Evolutionary conservation across 92 coral and sea anemone genomes (phyloP).

Genomic region (Porites cylindrica): DNA sequence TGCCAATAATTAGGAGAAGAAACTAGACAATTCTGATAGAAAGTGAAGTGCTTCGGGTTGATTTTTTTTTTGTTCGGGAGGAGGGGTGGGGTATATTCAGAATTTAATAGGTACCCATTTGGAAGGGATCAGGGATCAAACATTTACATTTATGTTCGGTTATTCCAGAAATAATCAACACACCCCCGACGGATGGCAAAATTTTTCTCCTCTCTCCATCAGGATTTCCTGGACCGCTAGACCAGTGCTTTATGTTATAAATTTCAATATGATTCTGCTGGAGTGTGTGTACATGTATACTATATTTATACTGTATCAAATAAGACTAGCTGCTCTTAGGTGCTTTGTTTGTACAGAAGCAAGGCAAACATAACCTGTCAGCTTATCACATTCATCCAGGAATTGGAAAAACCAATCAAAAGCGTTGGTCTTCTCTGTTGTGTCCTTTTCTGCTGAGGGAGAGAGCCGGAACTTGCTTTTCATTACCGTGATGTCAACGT

Average conservation of each 20-base stretch:
- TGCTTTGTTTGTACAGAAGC: neutral
- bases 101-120: neutral
- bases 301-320: neutral
- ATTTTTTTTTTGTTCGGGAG: neutral
- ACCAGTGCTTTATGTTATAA: neutral
- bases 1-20: neutral
- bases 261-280: constrained; percentile 2
- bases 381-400: constrained; percentile 32
- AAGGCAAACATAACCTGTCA: constrained; percentile 18
- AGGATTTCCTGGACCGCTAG: neutral
- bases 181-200: neutral
- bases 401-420: constrained; percentile 37
- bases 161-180: neutral
- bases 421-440: constrained; percentile 19
- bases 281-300: constrained; percentile 4
- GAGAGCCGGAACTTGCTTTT: constrained; percentile 36
- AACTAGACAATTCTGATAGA: too few species aligned
- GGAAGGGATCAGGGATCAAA: neutral
- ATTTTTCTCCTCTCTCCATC: constrained; percentile 9
- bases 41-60: too few species aligned
- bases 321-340: neutral
- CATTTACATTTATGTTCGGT: neutral
- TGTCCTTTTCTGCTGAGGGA: constrained; percentile 35
- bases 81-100: constrained; percentile 1
- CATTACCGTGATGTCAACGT: constrained; percentile 26